Evolutionary conservation across 2,888 invertebrate species (phyloP).

Genomic region (Drosophila macrospina): DNA sequence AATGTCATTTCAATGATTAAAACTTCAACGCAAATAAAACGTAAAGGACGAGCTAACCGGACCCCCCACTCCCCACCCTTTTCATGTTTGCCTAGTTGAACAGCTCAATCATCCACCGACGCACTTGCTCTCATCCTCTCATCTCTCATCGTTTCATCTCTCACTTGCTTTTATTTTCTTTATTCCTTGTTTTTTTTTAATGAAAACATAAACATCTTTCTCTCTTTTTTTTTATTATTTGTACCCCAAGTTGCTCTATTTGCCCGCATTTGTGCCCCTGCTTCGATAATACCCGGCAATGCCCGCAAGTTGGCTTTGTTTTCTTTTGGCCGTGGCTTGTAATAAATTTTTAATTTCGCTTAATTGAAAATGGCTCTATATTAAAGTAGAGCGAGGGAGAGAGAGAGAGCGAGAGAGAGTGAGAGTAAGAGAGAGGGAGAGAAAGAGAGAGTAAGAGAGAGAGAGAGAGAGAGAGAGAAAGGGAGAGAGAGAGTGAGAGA

Average conservation of each 20-base stretch:
- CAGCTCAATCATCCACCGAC: slow-evolving; percentile 74
- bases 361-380: slow-evolving; percentile 82
- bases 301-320: slow-evolving; percentile 62
- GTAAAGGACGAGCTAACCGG: slow-evolving; percentile 30
- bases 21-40: slow-evolving; percentile 71
- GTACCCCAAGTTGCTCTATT: slow-evolving; percentile 57
- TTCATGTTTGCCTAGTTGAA: not conserved
- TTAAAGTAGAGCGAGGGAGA: too few relatives aligned
- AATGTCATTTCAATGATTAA: slow-evolving; percentile 80
- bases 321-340: slow-evolving; percentile 67
- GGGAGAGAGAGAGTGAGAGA: too few relatives aligned
- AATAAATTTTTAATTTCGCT: slow-evolving; percentile 81
- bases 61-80: not conserved
- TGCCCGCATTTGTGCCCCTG: slow-evolving; percentile 37
- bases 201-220: slow-evolving; percentile 74
- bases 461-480: too few relatives aligned
- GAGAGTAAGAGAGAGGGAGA: too few relatives aligned
- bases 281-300: slow-evolving; percentile 10
- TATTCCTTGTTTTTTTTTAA: slow-evolving; percentile 47
- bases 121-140: slow-evolving; percentile 53
- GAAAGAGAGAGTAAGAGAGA: too few relatives aligned
- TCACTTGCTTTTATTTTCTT: slow-evolving; percentile 17
- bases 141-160: too few relatives aligned
- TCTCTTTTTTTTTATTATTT: not conserved
- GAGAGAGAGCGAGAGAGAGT: too few relatives aligned